A percentile compares a stretch with the other conserved stretches of the same genome.
Evolutionary conservation across 2,888 invertebrate species (phyloP).

Genomic region (Cephus sareptanus): DNA sequence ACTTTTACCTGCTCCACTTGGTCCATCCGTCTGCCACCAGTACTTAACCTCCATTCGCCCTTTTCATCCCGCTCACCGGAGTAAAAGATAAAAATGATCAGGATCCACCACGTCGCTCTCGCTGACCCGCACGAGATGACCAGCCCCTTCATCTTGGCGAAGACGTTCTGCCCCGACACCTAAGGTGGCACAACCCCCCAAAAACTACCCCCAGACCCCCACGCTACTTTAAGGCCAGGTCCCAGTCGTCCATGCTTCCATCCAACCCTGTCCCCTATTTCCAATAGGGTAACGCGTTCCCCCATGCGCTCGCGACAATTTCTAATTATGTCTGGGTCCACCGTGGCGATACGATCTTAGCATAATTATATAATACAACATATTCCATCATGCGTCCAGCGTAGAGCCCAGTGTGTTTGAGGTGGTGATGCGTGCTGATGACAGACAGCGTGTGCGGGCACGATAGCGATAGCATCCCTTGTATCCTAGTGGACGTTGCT

Average conservation of each 20-base stretch:
- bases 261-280: neutral
- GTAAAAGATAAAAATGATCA: neutral
- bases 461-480: slow-evolving; percentile 56
- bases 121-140: neutral
- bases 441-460: slow-evolving; percentile 59
- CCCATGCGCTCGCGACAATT: slow-evolving; percentile 32
- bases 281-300: neutral
- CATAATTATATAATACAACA: slow-evolving; percentile 56
- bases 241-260: neutral
- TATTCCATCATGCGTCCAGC: slow-evolving; percentile 52
- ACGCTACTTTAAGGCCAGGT: neutral
- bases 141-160: too few species aligned
- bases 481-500: slow-evolving; percentile 52
- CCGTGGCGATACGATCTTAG: slow-evolving; percentile 44
- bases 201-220: neutral
- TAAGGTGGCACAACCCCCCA: neutral
- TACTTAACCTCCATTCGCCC: neutral
- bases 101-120: neutral
- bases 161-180: too few species aligned
- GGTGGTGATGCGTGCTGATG: slow-evolving; percentile 61
- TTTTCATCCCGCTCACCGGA: neutral
- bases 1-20: neutral
- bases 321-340: slow-evolving; percentile 48
- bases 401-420: slow-evolving; percentile 55
- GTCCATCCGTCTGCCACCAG: neutral